Evolutionary conservation across 2,113 vertebrate genomes (phyloP).

Genomic region (Poecilia latipinna): DNA sequence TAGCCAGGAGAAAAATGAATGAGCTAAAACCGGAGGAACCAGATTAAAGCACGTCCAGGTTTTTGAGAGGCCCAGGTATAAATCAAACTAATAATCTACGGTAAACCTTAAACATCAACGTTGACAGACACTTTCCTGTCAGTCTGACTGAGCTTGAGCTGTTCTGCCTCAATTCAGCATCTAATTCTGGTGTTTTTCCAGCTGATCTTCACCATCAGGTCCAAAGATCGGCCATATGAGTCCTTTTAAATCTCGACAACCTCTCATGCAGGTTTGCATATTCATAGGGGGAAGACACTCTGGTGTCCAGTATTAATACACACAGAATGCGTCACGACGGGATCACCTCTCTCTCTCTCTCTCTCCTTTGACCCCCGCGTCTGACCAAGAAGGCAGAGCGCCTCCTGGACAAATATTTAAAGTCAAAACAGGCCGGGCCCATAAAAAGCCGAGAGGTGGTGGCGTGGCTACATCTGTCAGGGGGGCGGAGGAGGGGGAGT

Average conservation of each 20-base stretch:
- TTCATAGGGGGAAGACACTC: not conserved
- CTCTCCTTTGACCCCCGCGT: constrained; percentile 7
- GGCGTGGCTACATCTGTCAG: constrained; percentile 81
- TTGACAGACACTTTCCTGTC: too few species aligned
- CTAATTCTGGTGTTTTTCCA: too few species aligned
- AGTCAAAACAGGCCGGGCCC: constrained; percentile 81
- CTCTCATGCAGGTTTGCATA: constrained; percentile 38
- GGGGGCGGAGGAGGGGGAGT: constrained; percentile 26
- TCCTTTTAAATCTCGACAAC: not conserved
- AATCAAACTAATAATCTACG: too few species aligned
- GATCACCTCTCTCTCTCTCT: constrained; percentile 4
- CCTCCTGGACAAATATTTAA: constrained; percentile 86
- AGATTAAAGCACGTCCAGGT: not conserved
- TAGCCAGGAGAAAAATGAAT: too few species aligned
- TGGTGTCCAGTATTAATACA: constrained; percentile 30
- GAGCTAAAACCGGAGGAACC: not conserved
- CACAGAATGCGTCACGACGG: not conserved
- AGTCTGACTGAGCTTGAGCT: too few species aligned
- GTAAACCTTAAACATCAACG: too few species aligned
- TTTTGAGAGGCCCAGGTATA: not conserved
- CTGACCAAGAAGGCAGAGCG: constrained; percentile 57
- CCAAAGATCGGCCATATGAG: too few species aligned
- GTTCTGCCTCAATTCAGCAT: too few species aligned
- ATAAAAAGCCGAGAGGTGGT: constrained; percentile 79
- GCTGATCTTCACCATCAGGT: not conserved